Conservation (phyloP, 2,113 vertebrate genomes). For the Nibea albiflora region DNA sequence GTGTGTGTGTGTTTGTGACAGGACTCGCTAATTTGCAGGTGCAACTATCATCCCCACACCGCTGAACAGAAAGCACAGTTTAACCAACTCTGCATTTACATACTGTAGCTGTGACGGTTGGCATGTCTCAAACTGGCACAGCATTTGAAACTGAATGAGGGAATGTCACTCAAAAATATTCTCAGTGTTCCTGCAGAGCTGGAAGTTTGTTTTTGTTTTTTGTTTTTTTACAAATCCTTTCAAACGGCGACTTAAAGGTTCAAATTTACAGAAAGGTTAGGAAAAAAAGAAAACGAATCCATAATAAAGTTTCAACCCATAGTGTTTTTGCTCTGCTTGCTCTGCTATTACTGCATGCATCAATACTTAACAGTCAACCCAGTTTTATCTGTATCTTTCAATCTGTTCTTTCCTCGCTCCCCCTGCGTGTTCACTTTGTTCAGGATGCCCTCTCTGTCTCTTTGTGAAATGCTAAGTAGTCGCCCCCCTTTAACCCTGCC, state of each 20-base stretch:
- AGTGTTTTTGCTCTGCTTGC: slow-evolving; percentile 39
- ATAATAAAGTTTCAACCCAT: slow-evolving; percentile 59
- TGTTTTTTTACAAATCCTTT: slow-evolving; percentile 50
- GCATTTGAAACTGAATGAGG: slow-evolving; percentile 25
- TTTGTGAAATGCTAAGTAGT: slow-evolving; percentile 76
- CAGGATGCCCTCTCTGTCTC: slow-evolving; percentile 67
- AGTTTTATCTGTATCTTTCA: slow-evolving; percentile 54
- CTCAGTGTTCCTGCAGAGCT: slow-evolving; percentile 28
- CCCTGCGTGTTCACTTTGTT: slow-evolving; percentile 53
- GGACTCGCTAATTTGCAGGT: slow-evolving; percentile 50
- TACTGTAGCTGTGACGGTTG: slow-evolving; percentile 37
- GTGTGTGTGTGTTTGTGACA: not conserved
- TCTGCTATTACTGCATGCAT: slow-evolving; percentile 40
- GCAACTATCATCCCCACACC: slow-evolving; percentile 37
- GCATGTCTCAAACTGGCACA: slow-evolving; percentile 36
- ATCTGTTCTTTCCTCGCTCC: slow-evolving; percentile 49
- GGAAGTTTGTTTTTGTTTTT: slow-evolving; percentile 24
- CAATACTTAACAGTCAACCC: slow-evolving; percentile 39
- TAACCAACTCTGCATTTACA: slow-evolving; percentile 26
- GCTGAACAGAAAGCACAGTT: slow-evolving; percentile 27
- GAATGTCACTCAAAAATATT: slow-evolving; percentile 41
- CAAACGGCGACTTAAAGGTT: slow-evolving; percentile 34
- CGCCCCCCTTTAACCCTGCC: slow-evolving; percentile 67
- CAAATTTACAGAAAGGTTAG: slow-evolving; percentile 49
- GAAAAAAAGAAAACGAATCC: slow-evolving; percentile 39